These are phyloP conservation scores for Eulemur macaco DNA, from an alignment of 2,113 vertebrate species.

Conservation along the genomic window DNA sequence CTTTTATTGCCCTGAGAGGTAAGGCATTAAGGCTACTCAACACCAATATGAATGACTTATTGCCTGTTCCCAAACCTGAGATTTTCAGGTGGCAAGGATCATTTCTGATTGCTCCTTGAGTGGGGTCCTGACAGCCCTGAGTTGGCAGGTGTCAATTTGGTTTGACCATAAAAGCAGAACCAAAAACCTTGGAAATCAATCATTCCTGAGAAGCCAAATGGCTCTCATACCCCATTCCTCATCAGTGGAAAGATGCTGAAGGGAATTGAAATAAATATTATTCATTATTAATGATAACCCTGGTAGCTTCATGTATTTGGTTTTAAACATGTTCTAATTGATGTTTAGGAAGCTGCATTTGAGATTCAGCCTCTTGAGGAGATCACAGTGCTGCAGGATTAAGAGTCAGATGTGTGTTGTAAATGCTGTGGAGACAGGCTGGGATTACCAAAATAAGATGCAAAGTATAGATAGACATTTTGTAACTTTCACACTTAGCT, in stretches of 20 bases:
- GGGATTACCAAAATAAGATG: conserved; percentile 81
- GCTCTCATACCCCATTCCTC: conserved; percentile 40
- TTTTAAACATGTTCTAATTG: conserved; percentile 83
- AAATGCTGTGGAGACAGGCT: conserved; percentile 76
- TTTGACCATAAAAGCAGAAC: conserved; percentile 14
- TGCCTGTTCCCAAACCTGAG: conserved; percentile 22
- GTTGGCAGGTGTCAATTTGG: neutral
- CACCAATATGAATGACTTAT: neutral
- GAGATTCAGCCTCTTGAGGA: conserved; percentile 81
- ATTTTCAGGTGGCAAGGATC: conserved; percentile 6
- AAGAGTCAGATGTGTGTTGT: conserved; percentile 81
- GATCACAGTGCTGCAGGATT: conserved; percentile 84
- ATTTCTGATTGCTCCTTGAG: conserved; percentile 33
- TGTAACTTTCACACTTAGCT: conserved; percentile 71
- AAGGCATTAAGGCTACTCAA: conserved; percentile 40
- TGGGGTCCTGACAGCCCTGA: neutral
- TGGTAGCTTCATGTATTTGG: conserved; percentile 75
- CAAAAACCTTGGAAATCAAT: conserved; percentile 33
- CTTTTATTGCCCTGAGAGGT: conserved; percentile 3
- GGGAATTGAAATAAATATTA: conserved; percentile 59
- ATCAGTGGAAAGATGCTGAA: conserved; percentile 39
- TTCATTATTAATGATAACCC: conserved; percentile 61
- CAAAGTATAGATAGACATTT: conserved; percentile 72
- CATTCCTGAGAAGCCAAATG: neutral
- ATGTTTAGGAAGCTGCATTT: conserved; percentile 80